Percentiles rank a stretch among this genome's conserved stretches.
Conservation (phyloP, 1,140 invertebrate genomes). For the Coenobita brevimanus region DNA sequence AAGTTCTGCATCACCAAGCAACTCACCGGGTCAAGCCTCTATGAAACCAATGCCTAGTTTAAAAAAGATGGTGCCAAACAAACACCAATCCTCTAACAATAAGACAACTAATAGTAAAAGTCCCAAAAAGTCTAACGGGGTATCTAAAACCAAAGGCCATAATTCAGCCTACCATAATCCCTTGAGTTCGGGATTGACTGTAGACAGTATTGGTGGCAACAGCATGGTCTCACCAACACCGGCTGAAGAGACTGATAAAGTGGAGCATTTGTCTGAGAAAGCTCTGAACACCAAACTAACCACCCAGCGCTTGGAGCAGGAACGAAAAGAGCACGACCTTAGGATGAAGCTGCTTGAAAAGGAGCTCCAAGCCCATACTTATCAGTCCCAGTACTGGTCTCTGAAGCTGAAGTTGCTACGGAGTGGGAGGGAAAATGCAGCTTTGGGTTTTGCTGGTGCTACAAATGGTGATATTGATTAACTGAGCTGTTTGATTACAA, state of each 20-base stretch:
- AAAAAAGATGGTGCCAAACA: constrained; percentile 62
- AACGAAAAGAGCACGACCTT: constrained; percentile 51
- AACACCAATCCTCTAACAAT: constrained; percentile 22
- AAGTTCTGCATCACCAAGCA: constrained; percentile 34
- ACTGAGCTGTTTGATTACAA: constrained; percentile 31
- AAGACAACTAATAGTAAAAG: constrained; percentile 16
- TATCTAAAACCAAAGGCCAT: constrained; percentile 18
- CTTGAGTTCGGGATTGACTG: neutral
- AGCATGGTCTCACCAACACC: constrained; percentile 1
- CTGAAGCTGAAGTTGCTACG: constrained; percentile 58
- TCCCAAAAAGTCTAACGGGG: neutral
- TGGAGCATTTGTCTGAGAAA: constrained; percentile 7
- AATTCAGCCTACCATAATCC: neutral
- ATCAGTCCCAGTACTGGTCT: constrained; percentile 63
- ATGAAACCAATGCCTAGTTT: constrained; percentile 61
- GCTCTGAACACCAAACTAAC: constrained; percentile 31
- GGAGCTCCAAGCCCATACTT: constrained; percentile 62
- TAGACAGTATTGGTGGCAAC: neutral
- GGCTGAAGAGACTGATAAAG: constrained; percentile 20
- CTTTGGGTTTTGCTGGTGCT: constrained; percentile 23
- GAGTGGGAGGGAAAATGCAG: constrained; percentile 42
- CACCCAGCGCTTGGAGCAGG: constrained; percentile 47
- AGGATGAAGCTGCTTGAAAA: constrained; percentile 66
- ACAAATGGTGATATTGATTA: constrained; percentile 65
- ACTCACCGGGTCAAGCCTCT: constrained; percentile 36